Evolutionary conservation across 1,140 invertebrate genomes (phyloP).

Genomic region (Tetragnatha versicolor): DNA sequence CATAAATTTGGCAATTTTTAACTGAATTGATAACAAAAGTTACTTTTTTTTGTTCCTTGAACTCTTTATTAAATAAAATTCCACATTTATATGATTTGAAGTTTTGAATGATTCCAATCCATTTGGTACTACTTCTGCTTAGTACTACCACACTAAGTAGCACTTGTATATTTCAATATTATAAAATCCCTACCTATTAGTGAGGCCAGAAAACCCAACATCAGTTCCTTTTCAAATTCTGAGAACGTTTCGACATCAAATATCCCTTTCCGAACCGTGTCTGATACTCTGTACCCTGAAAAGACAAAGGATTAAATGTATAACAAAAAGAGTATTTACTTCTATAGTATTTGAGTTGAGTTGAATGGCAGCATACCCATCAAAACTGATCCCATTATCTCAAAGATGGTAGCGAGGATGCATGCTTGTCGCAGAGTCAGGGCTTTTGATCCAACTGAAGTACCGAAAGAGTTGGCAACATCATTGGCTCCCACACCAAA

Average conservation of each 20-base stretch:
- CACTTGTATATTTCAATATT: too few relatives aligned
- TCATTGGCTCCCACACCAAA: conserved; percentile 89
- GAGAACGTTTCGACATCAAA: conserved; percentile 87
- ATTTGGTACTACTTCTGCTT: too few relatives aligned
- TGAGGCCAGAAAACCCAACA: conserved; percentile 90
- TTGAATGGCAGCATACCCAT: conserved; percentile 76
- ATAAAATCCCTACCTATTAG: conserved; percentile 71
- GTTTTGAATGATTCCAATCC: too few relatives aligned
- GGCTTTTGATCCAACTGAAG: conserved; percentile 95
- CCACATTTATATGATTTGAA: too few relatives aligned
- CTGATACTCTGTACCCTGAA: conserved; percentile 94
- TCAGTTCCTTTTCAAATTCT: conserved; percentile 81
- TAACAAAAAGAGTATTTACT: too few relatives aligned
- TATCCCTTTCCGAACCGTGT: conserved; percentile 98
- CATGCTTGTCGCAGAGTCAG: conserved; percentile 93
- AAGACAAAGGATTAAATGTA: background rate
- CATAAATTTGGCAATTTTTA: too few relatives aligned
- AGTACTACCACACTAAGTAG: too few relatives aligned
- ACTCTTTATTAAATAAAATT: too few relatives aligned
- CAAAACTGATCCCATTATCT: conserved; percentile 85
- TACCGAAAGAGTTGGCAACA: conserved; percentile 98
- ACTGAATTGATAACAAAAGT: too few relatives aligned
- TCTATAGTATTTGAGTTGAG: too few relatives aligned
- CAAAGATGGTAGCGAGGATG: conserved; percentile 93
- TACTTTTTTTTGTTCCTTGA: too few relatives aligned